These are phyloP conservation scores for Camelus bactrianus DNA, from an alignment of 2,113 vertebrate species.

Conservation along the genomic window DNA sequence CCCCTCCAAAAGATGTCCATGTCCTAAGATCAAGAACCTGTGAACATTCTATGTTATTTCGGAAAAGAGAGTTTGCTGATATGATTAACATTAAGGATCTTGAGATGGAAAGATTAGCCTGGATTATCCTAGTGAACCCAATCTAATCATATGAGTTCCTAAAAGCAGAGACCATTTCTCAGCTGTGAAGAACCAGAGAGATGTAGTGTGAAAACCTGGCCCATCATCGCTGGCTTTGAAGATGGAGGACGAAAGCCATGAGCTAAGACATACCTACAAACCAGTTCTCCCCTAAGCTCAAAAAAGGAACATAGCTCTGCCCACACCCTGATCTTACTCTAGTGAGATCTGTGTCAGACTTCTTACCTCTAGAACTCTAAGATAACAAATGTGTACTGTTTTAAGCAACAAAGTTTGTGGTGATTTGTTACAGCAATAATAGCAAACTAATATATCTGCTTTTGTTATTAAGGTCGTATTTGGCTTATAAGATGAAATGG, in stretches of 20 bases:
- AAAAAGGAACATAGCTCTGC: background rate
- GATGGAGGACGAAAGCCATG: background rate
- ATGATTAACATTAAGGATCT: background rate
- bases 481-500: background rate
- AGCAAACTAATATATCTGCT: background rate
- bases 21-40: background rate
- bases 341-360: background rate
- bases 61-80: background rate
- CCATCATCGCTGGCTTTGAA: background rate
- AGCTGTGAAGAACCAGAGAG: background rate
- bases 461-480: background rate
- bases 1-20: background rate
- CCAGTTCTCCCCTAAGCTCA: background rate
- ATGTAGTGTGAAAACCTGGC: background rate
- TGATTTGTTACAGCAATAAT: background rate
- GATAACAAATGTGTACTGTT: background rate
- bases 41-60: background rate
- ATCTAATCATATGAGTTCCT: background rate
- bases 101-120: background rate
- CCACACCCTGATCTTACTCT: background rate
- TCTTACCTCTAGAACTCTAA: background rate
- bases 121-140: background rate
- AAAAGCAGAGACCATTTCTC: background rate
- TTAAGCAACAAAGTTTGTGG: background rate
- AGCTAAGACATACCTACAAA: background rate